A percentile compares a stretch with the other conserved stretches of the same genome.
Conservation (phyloP, 2,113 vertebrate species). For the Corythoichthys haematopterus region DNA sequence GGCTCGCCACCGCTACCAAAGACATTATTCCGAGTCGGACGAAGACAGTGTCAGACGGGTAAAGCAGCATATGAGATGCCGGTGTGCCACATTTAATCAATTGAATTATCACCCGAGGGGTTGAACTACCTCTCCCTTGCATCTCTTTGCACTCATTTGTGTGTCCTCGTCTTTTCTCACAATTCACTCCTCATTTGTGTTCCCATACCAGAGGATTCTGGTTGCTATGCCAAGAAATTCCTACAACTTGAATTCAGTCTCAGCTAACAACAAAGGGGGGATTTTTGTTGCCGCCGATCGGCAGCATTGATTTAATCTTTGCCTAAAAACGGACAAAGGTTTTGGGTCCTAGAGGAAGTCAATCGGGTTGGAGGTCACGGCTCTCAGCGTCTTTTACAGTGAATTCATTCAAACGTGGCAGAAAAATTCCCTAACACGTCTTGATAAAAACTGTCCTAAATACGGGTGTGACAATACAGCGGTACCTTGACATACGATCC, state of each 20-base stretch:
- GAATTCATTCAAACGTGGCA: background rate
- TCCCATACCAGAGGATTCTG: slow-evolving; percentile 62
- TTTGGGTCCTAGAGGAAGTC: background rate
- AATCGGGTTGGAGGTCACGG: background rate
- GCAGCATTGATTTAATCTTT: slow-evolving; percentile 34
- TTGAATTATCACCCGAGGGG: slow-evolving; percentile 11
- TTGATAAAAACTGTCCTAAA: background rate
- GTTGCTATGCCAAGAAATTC: slow-evolving; percentile 25
- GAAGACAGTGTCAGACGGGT: slow-evolving; percentile 95
- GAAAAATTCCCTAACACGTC: background rate
- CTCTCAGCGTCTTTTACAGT: background rate
- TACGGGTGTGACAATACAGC: too few species aligned
- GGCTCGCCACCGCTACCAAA: slow-evolving; percentile 73
- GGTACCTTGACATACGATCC: too few species aligned
- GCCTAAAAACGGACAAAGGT: background rate
- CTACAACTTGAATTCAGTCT: slow-evolving; percentile 16
- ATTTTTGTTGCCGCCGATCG: slow-evolving; percentile 46
- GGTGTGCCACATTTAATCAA: slow-evolving; percentile 15
- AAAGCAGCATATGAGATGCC: slow-evolving; percentile 58
- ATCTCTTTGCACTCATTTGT: background rate
- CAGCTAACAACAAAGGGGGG: slow-evolving; percentile 50
- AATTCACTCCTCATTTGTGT: slow-evolving; percentile 15
- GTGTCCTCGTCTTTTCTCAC: slow-evolving; percentile 6
- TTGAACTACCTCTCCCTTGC: slow-evolving; percentile 11
- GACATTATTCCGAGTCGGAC: slow-evolving; percentile 82